phyloP scores from a whole-genome alignment of 2,113 vertebrate species.

The Rhinolophus sinicus region DNA sequence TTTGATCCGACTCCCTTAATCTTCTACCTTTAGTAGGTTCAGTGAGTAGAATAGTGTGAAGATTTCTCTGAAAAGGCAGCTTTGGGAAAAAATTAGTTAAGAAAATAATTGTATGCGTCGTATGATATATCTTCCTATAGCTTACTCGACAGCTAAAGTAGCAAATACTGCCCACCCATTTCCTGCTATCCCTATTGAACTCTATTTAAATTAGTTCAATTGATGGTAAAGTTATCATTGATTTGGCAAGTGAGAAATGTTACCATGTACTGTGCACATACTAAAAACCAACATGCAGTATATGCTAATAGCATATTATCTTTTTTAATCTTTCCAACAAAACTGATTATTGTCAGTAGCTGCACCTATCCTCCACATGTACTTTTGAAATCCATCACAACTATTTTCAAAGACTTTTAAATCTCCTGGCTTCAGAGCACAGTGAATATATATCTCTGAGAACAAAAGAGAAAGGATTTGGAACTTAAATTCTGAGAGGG shows the following conservation, averaged over 20 bases:
- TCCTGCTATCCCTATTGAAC: background rate
- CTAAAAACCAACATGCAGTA: background rate
- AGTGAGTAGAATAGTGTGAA: background rate
- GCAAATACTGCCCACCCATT: background rate
- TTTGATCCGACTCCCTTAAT: background rate
- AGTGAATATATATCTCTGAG: background rate
- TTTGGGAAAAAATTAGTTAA: background rate
- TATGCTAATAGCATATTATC: background rate
- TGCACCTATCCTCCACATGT: background rate
- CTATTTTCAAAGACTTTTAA: conserved; percentile 22
- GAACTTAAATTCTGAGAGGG: background rate
- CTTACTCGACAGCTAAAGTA: background rate
- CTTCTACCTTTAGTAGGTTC: background rate
- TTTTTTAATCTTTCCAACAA: background rate
- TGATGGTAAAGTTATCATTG: background rate
- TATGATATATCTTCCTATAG: background rate
- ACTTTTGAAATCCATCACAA: background rate
- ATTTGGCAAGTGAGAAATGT: background rate
- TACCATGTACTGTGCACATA: background rate
- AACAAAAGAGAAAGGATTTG: background rate
- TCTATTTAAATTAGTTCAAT: background rate
- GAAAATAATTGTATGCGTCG: background rate
- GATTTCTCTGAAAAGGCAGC: background rate
- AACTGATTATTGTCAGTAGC: background rate
- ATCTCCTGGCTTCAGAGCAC: background rate